A percentile compares a stretch with the other conserved stretches of the same genome.
These are phyloP conservation scores for Glandiceps talaboti DNA, from an alignment of 53 echinoderm and acorn worm genomes.

Conservation along the genomic window DNA sequence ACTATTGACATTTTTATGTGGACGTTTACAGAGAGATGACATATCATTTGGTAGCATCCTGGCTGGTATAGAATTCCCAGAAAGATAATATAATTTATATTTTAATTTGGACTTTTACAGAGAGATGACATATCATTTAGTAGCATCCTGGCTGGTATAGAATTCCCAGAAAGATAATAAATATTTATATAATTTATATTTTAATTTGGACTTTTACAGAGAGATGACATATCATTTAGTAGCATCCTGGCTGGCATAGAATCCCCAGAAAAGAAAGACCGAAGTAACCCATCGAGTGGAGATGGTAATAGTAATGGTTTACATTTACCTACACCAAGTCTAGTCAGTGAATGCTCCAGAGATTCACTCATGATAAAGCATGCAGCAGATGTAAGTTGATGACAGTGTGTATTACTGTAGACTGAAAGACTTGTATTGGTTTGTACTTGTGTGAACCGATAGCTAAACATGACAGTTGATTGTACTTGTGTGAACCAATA, in stretches of 20 bases:
- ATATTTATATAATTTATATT: too few relatives aligned
- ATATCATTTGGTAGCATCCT: slow-evolving; percentile 62
- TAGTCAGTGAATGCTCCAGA: slow-evolving; percentile 52
- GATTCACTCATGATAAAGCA: slow-evolving; percentile 52
- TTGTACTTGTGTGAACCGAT: too few relatives aligned
- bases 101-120: too few relatives aligned
- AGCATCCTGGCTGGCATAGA: slow-evolving; percentile 66
- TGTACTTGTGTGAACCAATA: too few relatives aligned
- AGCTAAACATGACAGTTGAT: too few relatives aligned
- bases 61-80: slow-evolving; percentile 56
- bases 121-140: slow-evolving; percentile 54
- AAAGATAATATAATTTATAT: too few relatives aligned
- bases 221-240: slow-evolving; percentile 54
- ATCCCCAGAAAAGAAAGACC: slow-evolving; percentile 61
- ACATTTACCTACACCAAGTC: slow-evolving; percentile 27
- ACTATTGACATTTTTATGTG: too few relatives aligned
- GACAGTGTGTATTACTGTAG: background rate
- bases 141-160: slow-evolving; percentile 56
- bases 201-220: too few relatives aligned
- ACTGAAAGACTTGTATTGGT: too few relatives aligned
- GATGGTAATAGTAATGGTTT: slow-evolving; percentile 3
- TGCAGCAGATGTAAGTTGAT: background rate
- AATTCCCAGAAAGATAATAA: slow-evolving; percentile 61
- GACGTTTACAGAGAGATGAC: slow-evolving; percentile 42
- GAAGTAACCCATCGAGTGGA: slow-evolving; percentile 7